Conservation (phyloP, 2,888 invertebrate genomes). For the Keiferia lycopersicella region DNA sequence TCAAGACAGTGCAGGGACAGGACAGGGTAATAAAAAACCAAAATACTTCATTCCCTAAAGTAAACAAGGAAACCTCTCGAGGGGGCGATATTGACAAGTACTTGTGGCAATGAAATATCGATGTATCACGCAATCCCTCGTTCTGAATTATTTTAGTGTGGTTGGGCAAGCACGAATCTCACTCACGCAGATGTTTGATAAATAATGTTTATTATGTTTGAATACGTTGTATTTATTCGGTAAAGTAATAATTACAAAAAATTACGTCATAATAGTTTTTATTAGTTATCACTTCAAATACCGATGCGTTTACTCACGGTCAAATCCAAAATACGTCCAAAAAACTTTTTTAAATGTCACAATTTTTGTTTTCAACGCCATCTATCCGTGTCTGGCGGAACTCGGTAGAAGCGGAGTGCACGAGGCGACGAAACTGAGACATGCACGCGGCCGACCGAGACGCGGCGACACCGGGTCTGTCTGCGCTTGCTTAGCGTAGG, state of each 20-base stretch:
- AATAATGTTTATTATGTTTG: background rate
- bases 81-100: constrained; percentile 37
- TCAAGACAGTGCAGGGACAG: constrained; percentile 12
- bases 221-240: background rate
- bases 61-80: constrained; percentile 30
- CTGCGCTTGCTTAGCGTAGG: constrained; percentile 34
- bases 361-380: constrained; percentile 53
- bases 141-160: constrained; percentile 29
- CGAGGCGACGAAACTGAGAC: constrained; percentile 7
- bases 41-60: constrained; percentile 32
- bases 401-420: constrained; percentile 44
- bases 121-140: constrained; percentile 41
- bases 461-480: constrained; percentile 46
- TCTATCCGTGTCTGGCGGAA: constrained; percentile 55
- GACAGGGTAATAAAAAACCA: constrained; percentile 19
- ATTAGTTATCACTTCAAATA: background rate
- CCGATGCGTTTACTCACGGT: no score
- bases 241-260: no score
- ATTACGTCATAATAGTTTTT: no score
- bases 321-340: no score
- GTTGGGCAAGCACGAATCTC: constrained; percentile 12
- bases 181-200: constrained; percentile 20
- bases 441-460: constrained; percentile 28
- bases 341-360: no score
- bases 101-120: constrained; percentile 45